Evolutionary conservation across 2,797 vertebrate species (phyloP).

Genomic region (Australoheros facetus): DNA sequence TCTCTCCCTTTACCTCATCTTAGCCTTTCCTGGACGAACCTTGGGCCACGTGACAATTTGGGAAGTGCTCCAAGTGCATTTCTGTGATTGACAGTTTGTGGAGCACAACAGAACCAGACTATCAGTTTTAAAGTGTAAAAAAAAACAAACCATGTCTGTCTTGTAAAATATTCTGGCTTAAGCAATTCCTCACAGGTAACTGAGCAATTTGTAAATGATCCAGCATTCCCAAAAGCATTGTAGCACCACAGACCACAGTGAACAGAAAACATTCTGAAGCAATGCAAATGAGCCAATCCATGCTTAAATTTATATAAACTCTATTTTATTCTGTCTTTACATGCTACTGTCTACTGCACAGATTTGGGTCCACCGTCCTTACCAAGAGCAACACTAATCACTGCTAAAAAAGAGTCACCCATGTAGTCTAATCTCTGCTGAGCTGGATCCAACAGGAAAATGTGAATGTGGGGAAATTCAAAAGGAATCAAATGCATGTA

Average conservation of each 20-base stretch:
- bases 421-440: not conserved
- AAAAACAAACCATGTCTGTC: conserved; percentile 1
- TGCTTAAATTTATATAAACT: conserved; percentile 7
- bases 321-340: not conserved
- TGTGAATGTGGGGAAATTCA: not conserved
- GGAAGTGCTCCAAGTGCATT: conserved; percentile 27
- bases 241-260: conserved; percentile 16
- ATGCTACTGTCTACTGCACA: not conserved
- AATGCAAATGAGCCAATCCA: conserved; percentile 3
- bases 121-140: conserved; percentile 9
- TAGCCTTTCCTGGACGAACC: conserved; percentile 18
- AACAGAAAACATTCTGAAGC: conserved; percentile 7
- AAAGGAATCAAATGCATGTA: conserved; percentile 1
- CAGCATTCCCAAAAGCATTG: conserved; percentile 44
- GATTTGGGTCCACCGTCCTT: not conserved
- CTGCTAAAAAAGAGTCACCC: not conserved
- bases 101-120: conserved; percentile 10
- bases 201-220: conserved; percentile 2
- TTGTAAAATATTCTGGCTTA: conserved; percentile 28
- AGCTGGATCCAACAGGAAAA: not conserved
- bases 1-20: conserved; percentile 73
- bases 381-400: not conserved
- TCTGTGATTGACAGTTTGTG: conserved; percentile 19
- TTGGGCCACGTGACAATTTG: conserved; percentile 24
- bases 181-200: conserved; percentile 19